Base-by-base conservation (phyloP, 2,113 vertebrate species). In the Tachycineta bicolor region DNA sequence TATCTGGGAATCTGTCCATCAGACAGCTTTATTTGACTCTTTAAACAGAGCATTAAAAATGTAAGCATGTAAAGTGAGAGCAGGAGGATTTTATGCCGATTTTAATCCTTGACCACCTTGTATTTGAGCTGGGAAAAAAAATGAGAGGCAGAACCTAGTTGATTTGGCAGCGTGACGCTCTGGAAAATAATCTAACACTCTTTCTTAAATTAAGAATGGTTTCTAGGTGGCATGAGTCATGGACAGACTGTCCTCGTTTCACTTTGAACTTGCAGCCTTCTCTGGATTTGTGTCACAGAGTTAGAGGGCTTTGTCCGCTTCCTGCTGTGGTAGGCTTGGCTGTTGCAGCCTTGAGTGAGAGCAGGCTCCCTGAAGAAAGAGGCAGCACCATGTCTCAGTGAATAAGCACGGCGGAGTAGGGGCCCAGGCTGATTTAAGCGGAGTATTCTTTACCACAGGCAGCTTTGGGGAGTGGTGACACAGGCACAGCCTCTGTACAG, bases 201-300 rank as follows among this genome's bases (percentile, higher is more conserved):
- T 91, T 93, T 83, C 89, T 80, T 95, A 87, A 89, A 90, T 90
- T 89, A 90, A 94, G 92, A 95, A 82, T 87, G 59, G 84, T 96
- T 96, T 93, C 87, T 90, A 88, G 89, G 82, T 95, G 87, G 70
- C 21, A 62, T 96, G 91, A 95, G 56, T 96, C 97, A 89, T 55
- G 95, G 92, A 21, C 75, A 70, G 67, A 83, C 89, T 95, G 95
- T 95, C 96, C 75, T 94, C n/a, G 43, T 97, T 97, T 97, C 88
- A 31, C 89, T 91, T 76, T 94, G 94, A 96, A 97, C 96, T 98
- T 96, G 65, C 90, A 97, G 96, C 90, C 90, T 96, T 89, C 21
- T 79, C 82, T 94, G 96, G 93, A 95, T 97, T 87, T 94, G 69
- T 96, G 84, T 97, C 88, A 75, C 73, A 68, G 73, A 53, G 87